Evolutionary conservation across 2,888 invertebrate genomes (phyloP), one percentile per base, ranked within the genome.

Genomic region (Perithous albicinctus): DNA sequence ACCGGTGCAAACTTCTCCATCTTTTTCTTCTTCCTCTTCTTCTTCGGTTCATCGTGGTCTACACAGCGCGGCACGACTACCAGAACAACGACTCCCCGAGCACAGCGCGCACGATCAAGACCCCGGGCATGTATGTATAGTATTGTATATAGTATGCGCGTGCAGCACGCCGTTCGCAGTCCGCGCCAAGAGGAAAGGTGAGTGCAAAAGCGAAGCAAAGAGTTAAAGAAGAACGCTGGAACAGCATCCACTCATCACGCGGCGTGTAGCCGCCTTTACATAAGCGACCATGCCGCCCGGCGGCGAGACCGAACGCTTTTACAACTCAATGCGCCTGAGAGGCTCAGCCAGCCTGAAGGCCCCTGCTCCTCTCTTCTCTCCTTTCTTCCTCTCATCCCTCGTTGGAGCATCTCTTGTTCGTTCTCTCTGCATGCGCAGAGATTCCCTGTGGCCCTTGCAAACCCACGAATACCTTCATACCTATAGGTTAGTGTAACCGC

Each of bases 201-300:
- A 90, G 89, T 86, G 90, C 88, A 88, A 89, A 89, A 88, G 88
- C 86, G 88, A 88, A 73, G 86, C 87, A 90, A 88, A 88, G 90
- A 91, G 90, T 89, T 90, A 88, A 91, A 92, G 90, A 91, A 90
- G 90, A 90, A 91, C 89, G 90, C 85, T 85, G 89, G 88, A 91
- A 92, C 92, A 92, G 91, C 91, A 83, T 92, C 92, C 92, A 92
- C 92, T 92, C 92, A 92, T 92, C 92, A 92, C 92, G 90, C 92
- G 92, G 92, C 92, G 90, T 91, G 92, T 91, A 91, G 92, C 88
- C 91, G 92, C 91, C 89, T 92, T 92, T 92, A 92, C 92, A 92
- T 91, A 92, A 91, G 91, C 90, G 90, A 89, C 89, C 89, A 88
- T 91, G 91, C 91, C 91, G 90, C 90, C 90, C 88, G 89, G 90